Base-by-base conservation (phyloP, 2,888 invertebrate genomes). In the Nomada flava region DNA sequence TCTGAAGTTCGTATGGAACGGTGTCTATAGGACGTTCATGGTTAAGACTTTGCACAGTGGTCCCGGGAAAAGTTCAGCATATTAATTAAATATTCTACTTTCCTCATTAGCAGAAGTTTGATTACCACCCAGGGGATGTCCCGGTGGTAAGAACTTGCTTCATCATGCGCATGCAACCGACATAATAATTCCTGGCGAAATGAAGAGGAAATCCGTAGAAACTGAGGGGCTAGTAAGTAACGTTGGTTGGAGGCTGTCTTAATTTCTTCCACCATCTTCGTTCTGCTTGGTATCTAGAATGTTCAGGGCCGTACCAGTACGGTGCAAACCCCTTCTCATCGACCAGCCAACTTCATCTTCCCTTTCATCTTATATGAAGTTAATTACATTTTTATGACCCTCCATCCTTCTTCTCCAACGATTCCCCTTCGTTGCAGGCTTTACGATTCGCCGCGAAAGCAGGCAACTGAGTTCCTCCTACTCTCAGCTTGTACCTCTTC, bases 361-460 rank as follows among this genome's bases (percentile, higher is more conserved):
- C 83, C 90, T 89, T 90, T 91, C 89, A 90, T 91, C 89, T 90
- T 90, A 83, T 88, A 88, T 88, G 87, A 89, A 90, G 89, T 90
- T 91, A 90, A 91, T 91, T 91, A 90, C 91, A 87, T 90, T 91
- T 91, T 91, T 91, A 91, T 86, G 88, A 91, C 88, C 62, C 78
- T 64, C 86, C 86, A 88, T 89, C 86, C 76, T 84, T 90, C 86
- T 87, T 86, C 76, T 65, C 71, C 75, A 76, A 75, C 81, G 59
- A 60, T 72, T 65, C 50, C 55, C 20, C 52, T 52, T 23, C 82
- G 42, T 72, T 44, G 44, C 73, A 42, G 70, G 65, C 86, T 82
- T 84, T 77, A 79, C 79, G 81, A 88, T 85, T 82, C 78, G 70
- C 60, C 62, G 67, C 59, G 4, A 79, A 75, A 67, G 77, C 80